Evolutionary conservation across 2,888 invertebrate genomes (phyloP), one percentile per base, ranked within the genome.

Genomic region (Pheosia gnoma): DNA sequence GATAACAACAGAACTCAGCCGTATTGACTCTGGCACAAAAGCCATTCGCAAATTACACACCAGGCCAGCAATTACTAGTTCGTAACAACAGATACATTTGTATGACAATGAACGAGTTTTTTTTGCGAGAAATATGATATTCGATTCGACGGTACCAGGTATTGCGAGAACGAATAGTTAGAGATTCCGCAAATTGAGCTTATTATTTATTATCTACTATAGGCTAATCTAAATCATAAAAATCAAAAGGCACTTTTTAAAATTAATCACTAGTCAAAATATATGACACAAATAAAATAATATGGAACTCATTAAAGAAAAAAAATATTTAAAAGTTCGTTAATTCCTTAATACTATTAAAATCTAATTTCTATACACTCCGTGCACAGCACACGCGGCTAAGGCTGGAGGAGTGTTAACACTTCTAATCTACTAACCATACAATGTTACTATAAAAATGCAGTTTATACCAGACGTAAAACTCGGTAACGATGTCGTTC

Each of bases 21-120:
- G 77, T 80, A 83, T 87, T 85, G 86, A 86, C 84, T 84, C 70
- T 70, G 65, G 61, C 65, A 90, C 87, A 89, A 91, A 85, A 81
- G 84, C 67, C 75, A 75, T 80, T 82, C 82, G 84, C 87, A 91
- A 93, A 93, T 93, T 91, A 91, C 86, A 91, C 81, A 84, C 81
- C 82, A 82, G 80, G 80, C 77, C 84, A 68, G 87, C 91, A 92
- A 93, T 92, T 93, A 92, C 87, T 79, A 57, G 70, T 71, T 71
- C 76, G 72, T 78, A 88, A 93, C 91, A 90, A 91, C 92, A 90
- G 93, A 93, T 91, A 93, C 85, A 92, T 93, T 93, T 93, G 93
- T 93, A 92, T 93, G 88, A 93, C 91, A 93, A 93, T 91, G 86
- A 84, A 79, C 69, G 75, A 81, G 79, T 84, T 87, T 90, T 90